Percentiles rank a stretch among this genome's conserved stretches.
Conservation (phyloP, 2,888 invertebrate genomes). For the Eupithecia centaureata region DNA sequence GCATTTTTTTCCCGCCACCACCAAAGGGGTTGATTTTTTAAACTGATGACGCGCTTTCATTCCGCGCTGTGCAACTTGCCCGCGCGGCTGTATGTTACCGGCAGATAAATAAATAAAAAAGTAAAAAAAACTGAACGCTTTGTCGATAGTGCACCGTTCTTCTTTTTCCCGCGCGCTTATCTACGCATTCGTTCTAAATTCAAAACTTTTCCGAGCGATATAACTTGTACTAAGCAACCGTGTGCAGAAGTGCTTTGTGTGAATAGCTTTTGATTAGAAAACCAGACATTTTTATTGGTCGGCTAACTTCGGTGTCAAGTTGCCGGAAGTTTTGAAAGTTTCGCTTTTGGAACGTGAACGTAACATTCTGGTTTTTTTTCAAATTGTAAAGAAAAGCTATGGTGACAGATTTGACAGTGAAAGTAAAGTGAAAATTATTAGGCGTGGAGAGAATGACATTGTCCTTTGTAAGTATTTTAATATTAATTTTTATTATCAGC, state of each 20-base stretch:
- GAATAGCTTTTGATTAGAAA: slow-evolving; percentile 37
- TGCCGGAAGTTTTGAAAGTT: slow-evolving; percentile 49
- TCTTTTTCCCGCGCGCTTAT: slow-evolving; percentile 72
- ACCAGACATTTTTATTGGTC: slow-evolving; percentile 46
- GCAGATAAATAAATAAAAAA: slow-evolving; percentile 79
- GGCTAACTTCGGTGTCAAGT: slow-evolving; percentile 43
- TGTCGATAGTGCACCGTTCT: slow-evolving; percentile 77
- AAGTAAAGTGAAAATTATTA: slow-evolving; percentile 59
- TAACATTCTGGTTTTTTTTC: slow-evolving; percentile 49
- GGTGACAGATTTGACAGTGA: slow-evolving; percentile 53
- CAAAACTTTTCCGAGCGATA: slow-evolving; percentile 49
- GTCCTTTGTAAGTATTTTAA: slow-evolving; percentile 76
- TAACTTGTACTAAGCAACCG: slow-evolving; percentile 43
- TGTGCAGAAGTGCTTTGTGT: slow-evolving; percentile 43
- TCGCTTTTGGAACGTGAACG: slow-evolving; percentile 31
- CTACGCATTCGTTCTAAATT: slow-evolving; percentile 68
- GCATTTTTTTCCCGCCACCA: slow-evolving; percentile 80
- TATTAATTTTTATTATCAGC: slow-evolving; percentile 21
- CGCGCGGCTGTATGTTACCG: slow-evolving; percentile 81
- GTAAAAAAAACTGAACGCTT: slow-evolving; percentile 66
- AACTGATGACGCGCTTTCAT: slow-evolving; percentile 85
- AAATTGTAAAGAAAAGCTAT: slow-evolving; percentile 45
- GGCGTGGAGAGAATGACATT: slow-evolving; percentile 81
- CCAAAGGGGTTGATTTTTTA: slow-evolving; percentile 85
- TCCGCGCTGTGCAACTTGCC: slow-evolving; percentile 83